A percentile compares a stretch with the other conserved stretches of the same genome.
phyloP scores from a whole-genome alignment of 2,888 invertebrate genomes.

The Microplitis manilae region DNA sequence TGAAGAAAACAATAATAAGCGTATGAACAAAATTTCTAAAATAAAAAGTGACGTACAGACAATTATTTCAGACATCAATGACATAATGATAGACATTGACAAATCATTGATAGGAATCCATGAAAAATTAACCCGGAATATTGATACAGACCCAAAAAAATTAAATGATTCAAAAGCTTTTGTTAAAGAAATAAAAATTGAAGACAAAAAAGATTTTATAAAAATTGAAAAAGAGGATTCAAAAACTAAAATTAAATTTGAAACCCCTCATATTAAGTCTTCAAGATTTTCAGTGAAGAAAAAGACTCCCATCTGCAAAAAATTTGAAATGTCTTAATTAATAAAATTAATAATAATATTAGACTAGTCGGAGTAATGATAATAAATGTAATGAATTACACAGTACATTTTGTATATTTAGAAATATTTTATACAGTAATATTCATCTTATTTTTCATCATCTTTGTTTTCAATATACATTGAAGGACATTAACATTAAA shows the following conservation, averaged over 20 bases:
- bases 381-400: conserved; percentile 3
- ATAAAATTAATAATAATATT: not conserved
- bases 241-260: not conserved
- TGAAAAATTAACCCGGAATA: not conserved
- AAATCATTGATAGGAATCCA: not conserved
- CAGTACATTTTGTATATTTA: conserved; percentile 66
- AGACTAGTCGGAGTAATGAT: not conserved
- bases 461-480: conserved; percentile 63
- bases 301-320: conserved; percentile 34
- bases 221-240: not conserved
- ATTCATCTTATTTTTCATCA: conserved; percentile 45
- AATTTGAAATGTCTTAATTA: not conserved
- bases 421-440: conserved; percentile 68
- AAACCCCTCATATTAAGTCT: not conserved
- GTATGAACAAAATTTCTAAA: not conserved
- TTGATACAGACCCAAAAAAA: not conserved
- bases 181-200: conserved; percentile 23
- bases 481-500: conserved; percentile 68
- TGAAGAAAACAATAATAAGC: not conserved
- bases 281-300: conserved; percentile 41
- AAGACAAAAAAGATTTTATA: not conserved
- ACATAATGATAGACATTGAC: not conserved
- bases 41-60: not conserved
- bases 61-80: not conserved
- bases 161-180: not conserved